Percentiles rank a stretch among this genome's conserved stretches.
These are phyloP conservation scores for Eptatretus burgeri DNA, from an alignment of 2,113 vertebrate genomes.

Conservation along the genomic window DNA sequence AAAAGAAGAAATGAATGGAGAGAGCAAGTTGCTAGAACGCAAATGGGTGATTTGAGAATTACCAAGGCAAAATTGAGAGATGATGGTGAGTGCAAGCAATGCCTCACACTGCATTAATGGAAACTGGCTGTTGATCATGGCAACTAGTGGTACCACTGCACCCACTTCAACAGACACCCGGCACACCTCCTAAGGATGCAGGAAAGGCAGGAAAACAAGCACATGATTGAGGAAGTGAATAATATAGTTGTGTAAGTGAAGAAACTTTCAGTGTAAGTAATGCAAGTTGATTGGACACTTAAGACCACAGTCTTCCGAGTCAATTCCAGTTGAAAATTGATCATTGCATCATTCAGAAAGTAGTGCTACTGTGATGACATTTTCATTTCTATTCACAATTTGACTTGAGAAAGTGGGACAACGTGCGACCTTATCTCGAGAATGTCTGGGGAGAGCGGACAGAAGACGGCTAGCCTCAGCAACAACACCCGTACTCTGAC, in stretches of 20 bases:
- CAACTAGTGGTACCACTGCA: conserved; percentile 72
- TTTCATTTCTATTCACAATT: background rate
- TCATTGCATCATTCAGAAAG: background rate
- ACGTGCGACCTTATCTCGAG: conserved; percentile 69
- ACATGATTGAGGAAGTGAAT: background rate
- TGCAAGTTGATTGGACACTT: conserved; percentile 12
- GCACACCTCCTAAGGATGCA: conserved; percentile 44
- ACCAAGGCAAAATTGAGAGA: too few species aligned
- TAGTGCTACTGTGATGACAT: background rate
- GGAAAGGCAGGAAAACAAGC: background rate
- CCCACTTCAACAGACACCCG: conserved; percentile 55
- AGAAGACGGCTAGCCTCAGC: conserved; percentile 87
- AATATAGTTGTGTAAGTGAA: background rate
- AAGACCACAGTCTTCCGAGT: conserved; percentile 9
- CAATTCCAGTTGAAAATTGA: background rate
- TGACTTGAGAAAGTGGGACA: background rate
- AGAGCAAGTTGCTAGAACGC: too few species aligned
- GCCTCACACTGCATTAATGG: conserved; percentile 98
- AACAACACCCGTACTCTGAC: conserved; percentile 72
- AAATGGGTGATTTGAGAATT: too few species aligned
- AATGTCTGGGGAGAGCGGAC: conserved; percentile 80
- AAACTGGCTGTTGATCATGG: conserved; percentile 89
- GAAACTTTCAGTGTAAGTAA: conserved; percentile 8
- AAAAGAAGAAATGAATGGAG: too few species aligned
- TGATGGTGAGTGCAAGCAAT: too few species aligned